A percentile compares a stretch with the other conserved stretches of the same genome.
These are phyloP conservation scores for Pteropus alecto DNA, from an alignment of 2,113 vertebrate species.

Conservation along the genomic window DNA sequence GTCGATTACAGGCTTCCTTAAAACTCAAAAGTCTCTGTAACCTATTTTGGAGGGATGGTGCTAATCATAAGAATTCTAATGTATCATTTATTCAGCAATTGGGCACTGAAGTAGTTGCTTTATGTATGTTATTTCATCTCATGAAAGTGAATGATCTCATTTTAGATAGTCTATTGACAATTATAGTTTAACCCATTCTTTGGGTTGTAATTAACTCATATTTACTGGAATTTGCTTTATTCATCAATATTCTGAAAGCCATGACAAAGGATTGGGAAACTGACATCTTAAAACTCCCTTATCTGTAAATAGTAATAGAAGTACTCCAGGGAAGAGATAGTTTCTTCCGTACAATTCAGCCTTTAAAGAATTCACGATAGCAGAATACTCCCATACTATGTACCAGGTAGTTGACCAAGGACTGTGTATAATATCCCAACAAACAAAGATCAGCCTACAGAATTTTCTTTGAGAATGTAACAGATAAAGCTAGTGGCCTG, in stretches of 20 bases:
- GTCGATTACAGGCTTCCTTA: not conserved
- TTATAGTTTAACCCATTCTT: not conserved
- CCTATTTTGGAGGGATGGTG: not conserved
- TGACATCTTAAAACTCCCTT: not conserved
- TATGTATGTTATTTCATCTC: not conserved
- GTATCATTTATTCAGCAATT: not conserved
- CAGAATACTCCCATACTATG: not conserved
- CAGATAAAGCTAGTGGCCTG: not conserved
- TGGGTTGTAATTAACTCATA: not conserved
- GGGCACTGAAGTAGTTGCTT: not conserved
- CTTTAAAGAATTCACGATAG: not conserved
- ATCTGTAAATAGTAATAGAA: conserved; percentile 11
- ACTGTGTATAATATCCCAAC: not conserved
- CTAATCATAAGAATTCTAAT: not conserved
- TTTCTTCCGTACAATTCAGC: not conserved
- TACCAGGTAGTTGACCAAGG: not conserved
- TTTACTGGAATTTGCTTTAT: not conserved
- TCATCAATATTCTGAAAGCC: not conserved
- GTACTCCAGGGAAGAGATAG: not conserved
- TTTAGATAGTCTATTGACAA: not conserved
- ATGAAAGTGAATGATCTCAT: not conserved
- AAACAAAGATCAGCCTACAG: not conserved
- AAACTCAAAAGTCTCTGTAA: not conserved
- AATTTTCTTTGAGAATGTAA: not conserved
- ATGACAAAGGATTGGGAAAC: not conserved